A percentile compares a stretch with the other conserved stretches of the same genome.
Conservation (phyloP, 2,113 vertebrate species). For the Stictonetta naevosa region DNA sequence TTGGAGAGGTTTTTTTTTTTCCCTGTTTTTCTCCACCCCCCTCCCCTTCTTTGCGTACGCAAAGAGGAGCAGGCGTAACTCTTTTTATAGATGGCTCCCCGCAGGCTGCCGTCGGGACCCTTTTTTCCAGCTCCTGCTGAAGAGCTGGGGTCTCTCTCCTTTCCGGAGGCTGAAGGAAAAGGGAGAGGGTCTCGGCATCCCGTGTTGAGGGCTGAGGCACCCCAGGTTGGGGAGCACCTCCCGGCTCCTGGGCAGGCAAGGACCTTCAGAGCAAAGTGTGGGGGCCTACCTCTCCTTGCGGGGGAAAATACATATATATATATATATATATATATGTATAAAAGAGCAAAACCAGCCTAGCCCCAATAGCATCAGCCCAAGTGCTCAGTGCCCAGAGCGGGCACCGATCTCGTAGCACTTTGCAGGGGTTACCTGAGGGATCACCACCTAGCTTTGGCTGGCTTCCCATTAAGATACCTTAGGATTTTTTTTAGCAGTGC, state of each 20-base stretch:
- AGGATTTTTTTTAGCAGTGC: not conserved
- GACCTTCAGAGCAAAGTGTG: not conserved
- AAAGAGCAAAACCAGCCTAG: not conserved
- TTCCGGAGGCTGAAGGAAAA: not conserved
- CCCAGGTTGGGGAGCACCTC: not conserved
- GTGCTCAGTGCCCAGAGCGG: accelerated
- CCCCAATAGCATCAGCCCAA: not conserved
- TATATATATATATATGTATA: too few relatives aligned
- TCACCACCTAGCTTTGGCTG: not conserved
- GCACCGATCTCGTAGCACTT: not conserved
- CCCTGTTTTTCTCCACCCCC: accelerated
- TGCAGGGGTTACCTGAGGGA: not conserved
- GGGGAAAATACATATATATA: not conserved
- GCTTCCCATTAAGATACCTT: not conserved
- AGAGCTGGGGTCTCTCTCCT: not conserved
- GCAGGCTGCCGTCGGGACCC: not conserved
- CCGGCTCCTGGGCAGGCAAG: not conserved
- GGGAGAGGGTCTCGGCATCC: not conserved
- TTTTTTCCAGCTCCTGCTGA: not conserved
- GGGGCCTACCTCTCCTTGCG: not conserved
- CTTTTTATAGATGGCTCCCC: slow-evolving; percentile 42
- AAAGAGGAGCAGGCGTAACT: not conserved
- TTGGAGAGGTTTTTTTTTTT: slow-evolving; percentile 69
- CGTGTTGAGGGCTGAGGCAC: not conserved
- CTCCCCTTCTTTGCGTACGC: not conserved